phyloP scores from a whole-genome alignment of 2,888 invertebrate genomes.

The Xylota sylvarum region DNA sequence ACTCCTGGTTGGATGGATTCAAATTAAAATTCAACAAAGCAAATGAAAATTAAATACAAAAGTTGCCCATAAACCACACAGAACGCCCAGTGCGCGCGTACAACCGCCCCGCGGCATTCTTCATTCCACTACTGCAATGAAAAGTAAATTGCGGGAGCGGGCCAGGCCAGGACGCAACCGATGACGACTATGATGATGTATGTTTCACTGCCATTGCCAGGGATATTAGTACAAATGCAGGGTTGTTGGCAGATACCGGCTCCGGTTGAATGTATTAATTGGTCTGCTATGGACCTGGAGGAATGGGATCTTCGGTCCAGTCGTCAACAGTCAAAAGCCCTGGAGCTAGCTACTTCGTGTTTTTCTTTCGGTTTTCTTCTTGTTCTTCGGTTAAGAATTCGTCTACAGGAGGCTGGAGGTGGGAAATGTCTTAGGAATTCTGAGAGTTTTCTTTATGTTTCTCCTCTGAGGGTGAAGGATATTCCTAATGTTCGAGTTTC shows the following conservation, averaged over 20 bases:
- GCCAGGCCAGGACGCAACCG: slow-evolving; percentile 7
- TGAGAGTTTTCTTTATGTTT: slow-evolving; percentile 41
- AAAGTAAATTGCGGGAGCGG: slow-evolving; percentile 60
- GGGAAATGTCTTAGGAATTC: slow-evolving; percentile 40
- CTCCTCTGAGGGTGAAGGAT: slow-evolving; percentile 20
- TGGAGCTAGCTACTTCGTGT: slow-evolving; percentile 30
- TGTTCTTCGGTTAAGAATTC: slow-evolving; percentile 40
- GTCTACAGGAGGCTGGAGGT: neutral
- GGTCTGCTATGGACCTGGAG: slow-evolving; percentile 48
- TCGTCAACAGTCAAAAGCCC: slow-evolving; percentile 54
- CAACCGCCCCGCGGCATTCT: slow-evolving; percentile 56
- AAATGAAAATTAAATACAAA: slow-evolving; percentile 76
- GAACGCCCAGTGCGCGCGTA: slow-evolving; percentile 46
- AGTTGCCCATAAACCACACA: slow-evolving; percentile 70
- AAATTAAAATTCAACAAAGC: slow-evolving; percentile 77
- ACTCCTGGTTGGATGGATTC: slow-evolving; percentile 71
- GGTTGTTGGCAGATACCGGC: slow-evolving; percentile 41
- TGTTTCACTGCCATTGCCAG: slow-evolving; percentile 41
- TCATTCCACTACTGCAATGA: slow-evolving; percentile 68
- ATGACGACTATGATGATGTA: slow-evolving; percentile 42
- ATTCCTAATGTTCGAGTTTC: slow-evolving; percentile 19
- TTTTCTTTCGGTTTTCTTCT: slow-evolving; percentile 51
- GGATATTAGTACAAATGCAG: slow-evolving; percentile 38
- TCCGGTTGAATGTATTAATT: slow-evolving; percentile 62
- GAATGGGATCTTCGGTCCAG: slow-evolving; percentile 26